phyloP scores from a whole-genome alignment of 2,113 vertebrate species.

The Tonatia bakeri region DNA sequence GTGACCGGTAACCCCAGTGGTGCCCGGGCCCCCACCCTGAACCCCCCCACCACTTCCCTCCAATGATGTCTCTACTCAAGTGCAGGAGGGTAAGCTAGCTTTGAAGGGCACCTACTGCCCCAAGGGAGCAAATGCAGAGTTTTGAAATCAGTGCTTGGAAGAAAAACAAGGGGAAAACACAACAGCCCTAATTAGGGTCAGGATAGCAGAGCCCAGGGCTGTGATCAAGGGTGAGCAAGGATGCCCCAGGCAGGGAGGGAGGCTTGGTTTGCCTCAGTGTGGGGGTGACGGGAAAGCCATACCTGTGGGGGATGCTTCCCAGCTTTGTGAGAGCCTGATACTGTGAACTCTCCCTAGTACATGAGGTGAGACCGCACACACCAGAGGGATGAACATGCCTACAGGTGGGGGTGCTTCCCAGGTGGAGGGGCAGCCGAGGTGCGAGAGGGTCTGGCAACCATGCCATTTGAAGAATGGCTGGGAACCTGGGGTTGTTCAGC shows the following conservation, averaged over 20 bases:
- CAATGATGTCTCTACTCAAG: not conserved
- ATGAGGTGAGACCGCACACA: not conserved
- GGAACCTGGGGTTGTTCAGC: not conserved
- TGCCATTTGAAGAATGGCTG: not conserved
- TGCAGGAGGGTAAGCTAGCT: not conserved
- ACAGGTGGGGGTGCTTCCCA: not conserved
- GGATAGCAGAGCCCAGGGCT: not conserved
- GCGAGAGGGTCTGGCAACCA: no score
- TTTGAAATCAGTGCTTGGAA: not conserved
- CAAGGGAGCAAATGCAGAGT: not conserved
- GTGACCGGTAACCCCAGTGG: conserved; percentile 78
- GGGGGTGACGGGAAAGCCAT: not conserved
- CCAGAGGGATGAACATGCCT: not conserved
- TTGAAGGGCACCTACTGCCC: not conserved
- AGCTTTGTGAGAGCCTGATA: not conserved
- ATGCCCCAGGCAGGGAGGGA: not conserved
- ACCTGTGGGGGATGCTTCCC: not conserved
- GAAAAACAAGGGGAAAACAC: not conserved
- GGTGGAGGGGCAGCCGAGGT: not conserved
- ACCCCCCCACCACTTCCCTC: accelerated
- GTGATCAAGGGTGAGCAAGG: not conserved
- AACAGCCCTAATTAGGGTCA: not conserved
- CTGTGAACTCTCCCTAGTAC: not conserved
- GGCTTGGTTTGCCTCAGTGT: not conserved
- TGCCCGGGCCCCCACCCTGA: not conserved